Evolutionary conservation across 64 coral and sea anemone genomes (phyloP), one percentile per base, ranked within the genome.

Genomic region (Actinia tenebrosa): DNA sequence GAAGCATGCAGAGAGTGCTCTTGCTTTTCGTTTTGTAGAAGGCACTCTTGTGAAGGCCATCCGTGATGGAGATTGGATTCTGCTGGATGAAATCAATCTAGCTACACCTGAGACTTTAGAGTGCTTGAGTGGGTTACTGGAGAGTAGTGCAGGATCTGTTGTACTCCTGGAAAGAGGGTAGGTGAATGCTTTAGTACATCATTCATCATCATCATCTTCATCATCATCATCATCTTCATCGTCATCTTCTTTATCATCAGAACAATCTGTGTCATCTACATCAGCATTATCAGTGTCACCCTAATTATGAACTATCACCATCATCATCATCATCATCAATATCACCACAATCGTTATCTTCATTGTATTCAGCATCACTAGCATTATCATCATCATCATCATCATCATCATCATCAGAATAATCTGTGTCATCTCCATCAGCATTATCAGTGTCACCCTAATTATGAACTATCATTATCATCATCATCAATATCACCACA

Each of bases 51-150:
- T 95, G 1, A 78, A 95, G n/a, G 97, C 97, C 5, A 89, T 99
- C 22, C 79, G 77, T 45, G 86, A 85, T 69, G 97, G 97, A 19
- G 88, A 93, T 9, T 99, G 97, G 97, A 90, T 99, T 22, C 91
- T 99, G 26, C 85, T 99, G 37, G 97, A 99, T 91, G 97, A 99
- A 83, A 99, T 99, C 77, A 99, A 99, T 87, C 89, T 99, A 53
- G 97, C 97, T 69, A 93, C 86, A 45, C 86, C 93, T 7, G 97
- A 99, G 83, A 99, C 97, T n/a, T 60, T 99, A 22, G 97, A 99
- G 82, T 99, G 97, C 87, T 86, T 99, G 72, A 93, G 93, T 92
- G 93, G 97, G 17, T 86, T 99, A 68, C 53, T 99, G 82, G 97
- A 99, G 83, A 95, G 93, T 88, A 84, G 86, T 63, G 89, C 86